Percentiles rank a stretch among this genome's conserved stretches.
Evolutionary conservation across 2,888 invertebrate genomes (phyloP).

Genomic region (Prosapia bicincta): DNA sequence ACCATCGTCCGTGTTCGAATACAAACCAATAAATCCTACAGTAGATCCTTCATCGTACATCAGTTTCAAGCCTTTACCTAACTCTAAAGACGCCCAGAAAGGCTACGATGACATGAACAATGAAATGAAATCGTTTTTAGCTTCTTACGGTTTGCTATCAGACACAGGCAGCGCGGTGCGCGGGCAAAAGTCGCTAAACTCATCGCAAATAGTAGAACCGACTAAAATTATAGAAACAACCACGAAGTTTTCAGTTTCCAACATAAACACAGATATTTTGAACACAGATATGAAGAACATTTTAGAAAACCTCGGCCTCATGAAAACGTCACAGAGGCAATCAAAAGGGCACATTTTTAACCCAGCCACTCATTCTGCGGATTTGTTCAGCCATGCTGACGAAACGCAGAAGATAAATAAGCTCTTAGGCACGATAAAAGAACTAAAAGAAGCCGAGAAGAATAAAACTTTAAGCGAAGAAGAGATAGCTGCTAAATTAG

Average conservation of each 20-base stretch:
- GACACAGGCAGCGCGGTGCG: slow-evolving; percentile 3
- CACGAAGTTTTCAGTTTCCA: slow-evolving; percentile 11
- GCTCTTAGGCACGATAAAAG: slow-evolving; percentile 43
- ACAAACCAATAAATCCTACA: slow-evolving; percentile 36
- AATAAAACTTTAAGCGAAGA: slow-evolving; percentile 23
- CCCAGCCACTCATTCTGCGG: slow-evolving; percentile 43
- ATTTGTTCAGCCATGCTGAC: slow-evolving; percentile 43
- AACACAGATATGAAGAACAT: slow-evolving; percentile 46
- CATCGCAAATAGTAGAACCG: neutral
- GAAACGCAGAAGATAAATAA: slow-evolving; percentile 48
- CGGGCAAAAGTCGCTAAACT: slow-evolving; percentile 9
- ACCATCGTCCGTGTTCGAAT: slow-evolving; percentile 13
- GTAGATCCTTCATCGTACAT: slow-evolving; percentile 45
- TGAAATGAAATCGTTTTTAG: slow-evolving; percentile 49
- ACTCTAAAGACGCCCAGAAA: neutral
- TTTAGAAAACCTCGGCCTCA: slow-evolving; percentile 47
- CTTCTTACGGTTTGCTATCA: slow-evolving; percentile 47
- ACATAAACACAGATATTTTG: slow-evolving; percentile 36
- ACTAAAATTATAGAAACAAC: neutral
- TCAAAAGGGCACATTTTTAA: slow-evolving; percentile 46
- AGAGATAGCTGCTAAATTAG: slow-evolving; percentile 9
- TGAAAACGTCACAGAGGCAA: slow-evolving; percentile 35
- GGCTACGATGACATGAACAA: slow-evolving; percentile 42
- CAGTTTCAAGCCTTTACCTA: slow-evolving; percentile 48
- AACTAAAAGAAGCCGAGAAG: slow-evolving; percentile 35